A percentile compares a stretch with the other conserved stretches of the same genome.
These are phyloP conservation scores for Austrofundulus limnaeus DNA, from an alignment of 2,113 vertebrate genomes.

Conservation along the genomic window DNA sequence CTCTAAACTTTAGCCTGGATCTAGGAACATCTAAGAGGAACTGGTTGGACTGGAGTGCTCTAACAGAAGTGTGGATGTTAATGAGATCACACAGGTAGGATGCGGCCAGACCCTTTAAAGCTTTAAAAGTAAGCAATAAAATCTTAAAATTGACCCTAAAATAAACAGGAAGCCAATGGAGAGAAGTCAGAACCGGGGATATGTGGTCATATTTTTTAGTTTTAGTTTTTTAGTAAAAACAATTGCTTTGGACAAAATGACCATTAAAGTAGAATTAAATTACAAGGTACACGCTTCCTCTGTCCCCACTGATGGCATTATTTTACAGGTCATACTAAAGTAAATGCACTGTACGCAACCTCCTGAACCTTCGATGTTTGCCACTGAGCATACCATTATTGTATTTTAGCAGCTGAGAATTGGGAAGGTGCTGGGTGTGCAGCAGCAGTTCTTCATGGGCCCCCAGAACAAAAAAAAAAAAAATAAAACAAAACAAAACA, in stretches of 20 bases:
- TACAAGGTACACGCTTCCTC: slow-evolving; percentile 5
- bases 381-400: slow-evolving; percentile 20
- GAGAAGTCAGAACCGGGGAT: too few species aligned
- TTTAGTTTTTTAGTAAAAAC: too few species aligned
- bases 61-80: too few species aligned
- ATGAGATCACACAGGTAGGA: too few species aligned
- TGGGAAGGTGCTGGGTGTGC: slow-evolving; percentile 17
- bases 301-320: slow-evolving; percentile 11
- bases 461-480: slow-evolving; percentile 53
- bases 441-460: slow-evolving; percentile 30
- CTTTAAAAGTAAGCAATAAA: too few species aligned
- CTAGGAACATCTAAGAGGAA: too few species aligned
- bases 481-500: slow-evolving; percentile 60
- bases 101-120: too few species aligned
- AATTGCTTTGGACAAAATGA: slow-evolving; percentile 1
- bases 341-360: background rate
- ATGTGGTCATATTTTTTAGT: too few species aligned
- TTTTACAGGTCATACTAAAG: background rate
- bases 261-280: slow-evolving; percentile 5
- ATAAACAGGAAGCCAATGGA: too few species aligned
- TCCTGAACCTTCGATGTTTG: background rate
- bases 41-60: too few species aligned
- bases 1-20: too few species aligned
- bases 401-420: slow-evolving; percentile 10
- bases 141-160: too few species aligned